Evolutionary conservation across 2,797 vertebrate species (phyloP).

Genomic region (Gila robusta): DNA sequence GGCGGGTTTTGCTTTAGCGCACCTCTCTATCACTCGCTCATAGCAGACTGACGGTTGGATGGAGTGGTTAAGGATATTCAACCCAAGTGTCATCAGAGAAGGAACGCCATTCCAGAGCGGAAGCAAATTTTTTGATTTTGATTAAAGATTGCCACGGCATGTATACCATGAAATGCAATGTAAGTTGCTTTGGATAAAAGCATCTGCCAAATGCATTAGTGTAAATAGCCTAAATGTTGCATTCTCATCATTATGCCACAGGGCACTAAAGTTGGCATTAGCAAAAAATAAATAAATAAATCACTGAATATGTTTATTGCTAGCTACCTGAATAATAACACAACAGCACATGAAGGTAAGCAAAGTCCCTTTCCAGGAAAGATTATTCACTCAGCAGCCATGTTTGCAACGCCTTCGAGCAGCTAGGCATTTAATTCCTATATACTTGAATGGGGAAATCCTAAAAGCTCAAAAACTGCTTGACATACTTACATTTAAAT

Average conservation of each 20-base stretch:
- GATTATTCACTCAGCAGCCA: neutral
- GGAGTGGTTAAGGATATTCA: too few species aligned
- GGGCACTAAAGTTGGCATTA: neutral
- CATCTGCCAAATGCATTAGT: neutral
- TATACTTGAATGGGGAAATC: neutral
- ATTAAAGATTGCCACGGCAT: neutral
- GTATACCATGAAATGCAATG: neutral
- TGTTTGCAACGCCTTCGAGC: neutral
- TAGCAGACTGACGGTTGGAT: too few species aligned
- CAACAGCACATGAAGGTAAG: neutral
- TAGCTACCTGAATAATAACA: neutral
- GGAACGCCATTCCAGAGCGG: too few species aligned
- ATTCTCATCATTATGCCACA: neutral
- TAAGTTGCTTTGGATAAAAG: neutral
- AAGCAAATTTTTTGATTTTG: too few species aligned
- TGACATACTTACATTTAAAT: neutral
- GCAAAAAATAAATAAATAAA: neutral
- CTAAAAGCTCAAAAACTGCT: neutral
- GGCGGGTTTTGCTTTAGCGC: too few species aligned
- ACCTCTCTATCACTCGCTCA: too few species aligned
- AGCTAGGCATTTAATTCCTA: neutral
- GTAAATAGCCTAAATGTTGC: neutral
- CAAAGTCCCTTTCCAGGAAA: neutral
- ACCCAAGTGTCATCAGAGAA: too few species aligned
- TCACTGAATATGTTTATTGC: neutral